Base-by-base conservation (phyloP, 2,113 vertebrate genomes). In the Embiotoca jacksoni region DNA sequence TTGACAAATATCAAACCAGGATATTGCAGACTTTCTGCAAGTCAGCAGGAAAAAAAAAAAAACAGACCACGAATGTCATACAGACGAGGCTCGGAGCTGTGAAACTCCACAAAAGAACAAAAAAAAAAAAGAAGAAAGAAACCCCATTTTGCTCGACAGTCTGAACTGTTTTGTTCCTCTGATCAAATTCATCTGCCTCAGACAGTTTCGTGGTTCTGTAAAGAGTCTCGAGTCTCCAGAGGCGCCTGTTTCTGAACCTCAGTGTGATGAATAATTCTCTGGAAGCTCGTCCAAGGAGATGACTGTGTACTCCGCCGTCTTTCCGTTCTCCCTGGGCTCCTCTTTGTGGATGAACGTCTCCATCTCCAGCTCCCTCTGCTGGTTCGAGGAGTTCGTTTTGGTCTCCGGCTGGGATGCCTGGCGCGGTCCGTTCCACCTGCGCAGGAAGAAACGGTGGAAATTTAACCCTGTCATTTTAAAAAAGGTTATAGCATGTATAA, bases 281-380 rank as follows among this genome's bases (percentile, higher is more conserved):
- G 84, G 60, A 54, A 92, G 16, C 8, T 93, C 91, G 0, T 89
- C 85, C 75, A 94, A 64, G 2, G 84, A 77, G n/a, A 92, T 86
- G 44, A 92, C 78, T 0, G 90, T 89, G 75, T 94, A 94, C 33
- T 92, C 89, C 4, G 5, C 56, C 0, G 35, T 49, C 35, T 76
- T 77, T 15, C 76, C 72, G 8, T 90, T 88, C 73, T 91, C 90
- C 33, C 0, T 84, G 14, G 91, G 89, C 11, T 23, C 16, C 0
- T 84, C 72, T 49, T 81, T 87, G 15, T 41, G 32, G 30, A 92
- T 58, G 77, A 93, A 92, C 0, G 65, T 84, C 60, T 82, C 80
- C 80, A 77, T 91, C 83, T 94, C 92, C 56, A 30, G 8, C 71
- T 31, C 85, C 83, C 41, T 87, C 87, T 85, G 81, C 80, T 91